Evolutionary conservation across 2,113 vertebrate species (phyloP), one percentile per base, ranked within the genome.

Genomic region (Ornithorhynchus anatinus): DNA sequence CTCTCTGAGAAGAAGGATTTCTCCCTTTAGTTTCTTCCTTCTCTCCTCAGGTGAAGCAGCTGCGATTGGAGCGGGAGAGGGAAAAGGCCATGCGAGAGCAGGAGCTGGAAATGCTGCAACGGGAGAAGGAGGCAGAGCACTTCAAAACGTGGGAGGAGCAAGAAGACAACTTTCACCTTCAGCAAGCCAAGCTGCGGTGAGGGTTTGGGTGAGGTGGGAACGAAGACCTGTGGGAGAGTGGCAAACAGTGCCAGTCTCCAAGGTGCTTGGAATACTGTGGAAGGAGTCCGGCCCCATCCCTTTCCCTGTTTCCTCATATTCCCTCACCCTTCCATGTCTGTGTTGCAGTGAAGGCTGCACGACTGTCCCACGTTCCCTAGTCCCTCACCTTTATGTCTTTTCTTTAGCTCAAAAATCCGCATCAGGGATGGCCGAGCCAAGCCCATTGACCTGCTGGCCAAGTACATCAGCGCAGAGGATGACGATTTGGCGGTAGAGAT

Each of bases 81-180:
- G 97, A 99, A 72, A 99, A 99, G 76, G 95, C 96, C 11, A 96
- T 98, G 96, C 88, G 98, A 1, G 98, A 99, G 85, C 96, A 96
- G 52, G 98, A 99, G 87, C 90, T 99, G 89, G 98, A 99, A 90
- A 95, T 98, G 96, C 90, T 99, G 74, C 98, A 99, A 90, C 92
- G 97, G 19, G 97, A 99, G 84, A 99, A 99, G 66, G 98, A 99
- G 88, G 97, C 97, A 0, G 97, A 99, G 58, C 97, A 99, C 88
- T 99, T 99, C 86, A 98, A 99, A 88, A 98, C 97, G 0, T 99
- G 97, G 97, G 98, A 97, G 40, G 97, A 99, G 74, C 98, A 99
- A 77, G 97, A 99, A 51, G 97, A 99, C 89, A 96, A 97, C 86
- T 99, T 99, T 89, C 97, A 99, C 73, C 88, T 99, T 58, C 97